A percentile compares a stretch with the other conserved stretches of the same genome.
Evolutionary conservation across 37 sponge, comb jelly and placozoan species (phyloP).

Genomic region (Theonella swinhoei): DNA sequence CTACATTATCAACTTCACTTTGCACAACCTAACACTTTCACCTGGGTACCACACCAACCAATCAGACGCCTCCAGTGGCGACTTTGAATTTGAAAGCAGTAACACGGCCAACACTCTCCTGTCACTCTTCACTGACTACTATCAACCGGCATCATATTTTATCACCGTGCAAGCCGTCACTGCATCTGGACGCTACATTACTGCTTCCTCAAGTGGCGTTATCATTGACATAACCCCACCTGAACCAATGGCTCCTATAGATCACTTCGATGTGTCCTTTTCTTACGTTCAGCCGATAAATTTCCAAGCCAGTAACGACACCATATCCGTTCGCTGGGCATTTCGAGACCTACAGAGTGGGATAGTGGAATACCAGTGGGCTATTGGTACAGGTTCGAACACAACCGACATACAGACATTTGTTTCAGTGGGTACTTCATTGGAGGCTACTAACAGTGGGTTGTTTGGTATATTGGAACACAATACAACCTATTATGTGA

Average conservation of each 20-base stretch:
- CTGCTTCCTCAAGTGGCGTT: slow-evolving; percentile 65
- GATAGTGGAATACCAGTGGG: slow-evolving; percentile 80
- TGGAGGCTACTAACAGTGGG: slow-evolving; percentile 25
- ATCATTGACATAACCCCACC: slow-evolving; percentile 79
- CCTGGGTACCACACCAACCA: slow-evolving; percentile 38
- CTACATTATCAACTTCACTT: slow-evolving; percentile 41
- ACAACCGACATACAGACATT: slow-evolving; percentile 45
- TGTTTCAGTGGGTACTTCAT: slow-evolving; percentile 49
- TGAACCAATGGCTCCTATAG: slow-evolving; percentile 14
- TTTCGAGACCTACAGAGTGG: slow-evolving; percentile 74
- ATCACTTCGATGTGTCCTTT: slow-evolving; percentile 74
- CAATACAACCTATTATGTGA: slow-evolving; percentile 76
- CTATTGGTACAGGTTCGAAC: slow-evolving; percentile 57
- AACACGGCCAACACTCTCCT: not conserved
- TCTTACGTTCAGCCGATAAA: slow-evolving; percentile 26
- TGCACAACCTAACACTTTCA: slow-evolving; percentile 59
- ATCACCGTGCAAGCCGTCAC: slow-evolving; percentile 74
- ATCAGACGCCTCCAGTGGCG: slow-evolving; percentile 22
- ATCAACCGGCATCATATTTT: slow-evolving; percentile 69
- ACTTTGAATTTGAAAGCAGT: slow-evolving; percentile 6
- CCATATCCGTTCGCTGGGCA: slow-evolving; percentile 70
- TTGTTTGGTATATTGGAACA: slow-evolving; percentile 39
- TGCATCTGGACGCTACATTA: slow-evolving; percentile 62
- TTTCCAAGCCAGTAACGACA: slow-evolving; percentile 77
- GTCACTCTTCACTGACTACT: slow-evolving; percentile 17